These are phyloP conservation scores for Pygoscelis antarcticus DNA, from an alignment of 2,113 vertebrate genomes.

Conservation along the genomic window DNA sequence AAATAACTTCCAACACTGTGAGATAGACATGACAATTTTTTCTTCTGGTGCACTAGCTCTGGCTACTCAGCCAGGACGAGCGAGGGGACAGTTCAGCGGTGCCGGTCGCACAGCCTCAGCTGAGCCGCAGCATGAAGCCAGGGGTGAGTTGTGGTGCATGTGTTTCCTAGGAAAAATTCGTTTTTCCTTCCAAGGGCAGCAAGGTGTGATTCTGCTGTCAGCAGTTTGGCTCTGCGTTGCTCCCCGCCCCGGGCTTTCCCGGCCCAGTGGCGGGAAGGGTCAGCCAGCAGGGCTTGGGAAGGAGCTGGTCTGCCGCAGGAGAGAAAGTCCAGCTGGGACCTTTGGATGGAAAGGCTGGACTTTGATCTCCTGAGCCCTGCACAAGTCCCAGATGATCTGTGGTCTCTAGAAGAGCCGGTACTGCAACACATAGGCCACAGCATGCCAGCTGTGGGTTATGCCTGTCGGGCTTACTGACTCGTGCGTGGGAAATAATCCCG, in stretches of 20 bases:
- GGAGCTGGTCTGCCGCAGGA: not conserved
- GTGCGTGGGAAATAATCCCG: not conserved
- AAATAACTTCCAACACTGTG: not conserved
- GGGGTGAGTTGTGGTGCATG: accelerated
- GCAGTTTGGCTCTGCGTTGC: accelerated
- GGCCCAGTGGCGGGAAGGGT: not conserved
- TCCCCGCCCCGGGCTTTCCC: accelerated
- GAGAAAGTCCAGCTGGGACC: not conserved
- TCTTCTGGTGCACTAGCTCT: not conserved
- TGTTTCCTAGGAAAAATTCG: not conserved
- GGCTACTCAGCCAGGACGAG: accelerated
- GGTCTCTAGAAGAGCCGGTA: not conserved
- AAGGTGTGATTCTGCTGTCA: accelerated
- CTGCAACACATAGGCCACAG: accelerated
- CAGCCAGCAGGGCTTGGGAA: not conserved
- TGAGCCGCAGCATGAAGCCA: accelerated
- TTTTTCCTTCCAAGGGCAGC: not conserved
- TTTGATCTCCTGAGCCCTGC: accelerated
- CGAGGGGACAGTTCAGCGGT: accelerated
- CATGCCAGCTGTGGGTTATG: no score
- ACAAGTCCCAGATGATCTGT: no score
- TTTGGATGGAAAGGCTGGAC: not conserved
- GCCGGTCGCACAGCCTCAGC: accelerated
- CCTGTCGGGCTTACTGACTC: not conserved
- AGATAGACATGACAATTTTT: no score